Percentiles rank a stretch among this genome's conserved stretches.
Conservation (phyloP, 2,113 vertebrate species). For the Rutilus rutilus region DNA sequence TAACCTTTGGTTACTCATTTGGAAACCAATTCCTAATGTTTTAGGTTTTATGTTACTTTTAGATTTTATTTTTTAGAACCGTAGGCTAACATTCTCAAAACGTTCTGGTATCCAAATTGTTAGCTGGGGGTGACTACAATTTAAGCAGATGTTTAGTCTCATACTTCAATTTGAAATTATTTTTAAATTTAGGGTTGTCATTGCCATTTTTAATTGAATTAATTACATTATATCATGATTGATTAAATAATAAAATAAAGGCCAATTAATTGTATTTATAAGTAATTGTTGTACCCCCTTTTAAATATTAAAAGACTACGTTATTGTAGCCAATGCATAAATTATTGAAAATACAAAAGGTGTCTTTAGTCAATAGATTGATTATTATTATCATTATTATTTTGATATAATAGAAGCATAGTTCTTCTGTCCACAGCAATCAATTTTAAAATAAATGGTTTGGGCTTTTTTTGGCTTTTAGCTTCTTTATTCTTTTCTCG, state of each 20-base stretch:
- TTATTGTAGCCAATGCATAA: neutral
- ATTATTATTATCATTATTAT: neutral
- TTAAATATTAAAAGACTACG: neutral
- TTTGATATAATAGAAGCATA: too few relatives aligned
- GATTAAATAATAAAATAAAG: neutral
- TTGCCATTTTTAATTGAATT: neutral
- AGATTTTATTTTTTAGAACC: neutral
- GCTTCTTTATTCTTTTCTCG: too few relatives aligned
- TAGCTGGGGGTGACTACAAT: neutral
- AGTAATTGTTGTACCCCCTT: neutral
- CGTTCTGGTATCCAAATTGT: neutral
- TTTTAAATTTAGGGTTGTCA: neutral
- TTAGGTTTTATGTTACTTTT: neutral
- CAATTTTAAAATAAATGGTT: too few relatives aligned
- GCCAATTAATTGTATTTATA: neutral
- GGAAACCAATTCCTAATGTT: neutral
- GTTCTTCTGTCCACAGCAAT: too few relatives aligned
- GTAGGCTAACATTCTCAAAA: neutral
- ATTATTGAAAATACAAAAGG: neutral
- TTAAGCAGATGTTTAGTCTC: neutral
- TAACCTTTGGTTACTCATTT: neutral
- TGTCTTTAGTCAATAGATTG: neutral
- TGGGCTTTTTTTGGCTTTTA: too few relatives aligned
- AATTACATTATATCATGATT: neutral
- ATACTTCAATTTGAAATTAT: neutral